These are phyloP conservation scores for Protonibea diacanthus DNA, from an alignment of 2,797 vertebrate species.

Conservation along the genomic window DNA sequence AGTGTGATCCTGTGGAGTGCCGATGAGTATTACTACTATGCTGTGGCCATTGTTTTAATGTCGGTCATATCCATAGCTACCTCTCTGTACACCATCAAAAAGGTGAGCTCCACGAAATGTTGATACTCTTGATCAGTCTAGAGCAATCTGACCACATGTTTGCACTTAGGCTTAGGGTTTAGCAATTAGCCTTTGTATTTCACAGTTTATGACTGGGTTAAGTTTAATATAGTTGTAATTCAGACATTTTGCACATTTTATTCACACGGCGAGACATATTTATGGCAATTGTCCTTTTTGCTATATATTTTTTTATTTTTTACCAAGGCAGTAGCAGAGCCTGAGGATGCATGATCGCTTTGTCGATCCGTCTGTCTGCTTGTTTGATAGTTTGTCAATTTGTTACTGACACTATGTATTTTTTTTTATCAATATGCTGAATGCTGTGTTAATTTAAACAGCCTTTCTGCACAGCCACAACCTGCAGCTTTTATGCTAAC, in stretches of 20 bases:
- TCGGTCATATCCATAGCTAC: slow-evolving; percentile 96
- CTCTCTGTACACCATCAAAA: slow-evolving; percentile 98
- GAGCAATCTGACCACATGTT: not conserved
- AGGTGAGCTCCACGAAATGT: slow-evolving; percentile 84
- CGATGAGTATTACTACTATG: slow-evolving; percentile 99
- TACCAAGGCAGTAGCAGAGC: too few relatives aligned
- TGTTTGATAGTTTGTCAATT: too few relatives aligned
- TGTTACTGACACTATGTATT: not conserved
- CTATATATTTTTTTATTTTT: too few relatives aligned
- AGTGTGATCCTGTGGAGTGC: slow-evolving; percentile 97
- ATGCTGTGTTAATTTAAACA: not conserved
- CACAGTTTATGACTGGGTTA: not conserved
- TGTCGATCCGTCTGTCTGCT: not conserved
- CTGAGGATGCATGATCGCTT: not conserved
- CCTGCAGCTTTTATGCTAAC: not conserved
- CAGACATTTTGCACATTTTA: not conserved
- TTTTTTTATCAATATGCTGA: not conserved
- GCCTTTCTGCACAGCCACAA: not conserved
- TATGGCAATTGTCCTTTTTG: not conserved
- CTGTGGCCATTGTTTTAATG: slow-evolving; percentile 96
- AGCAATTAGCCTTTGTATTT: not conserved
- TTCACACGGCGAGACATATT: not conserved
- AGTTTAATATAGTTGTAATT: too few relatives aligned
- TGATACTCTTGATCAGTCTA: not conserved
- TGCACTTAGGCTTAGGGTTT: not conserved